Evolutionary conservation across 1,140 invertebrate species (phyloP), one percentile per base, ranked within the genome.

Genomic region (Formica selysi): DNA sequence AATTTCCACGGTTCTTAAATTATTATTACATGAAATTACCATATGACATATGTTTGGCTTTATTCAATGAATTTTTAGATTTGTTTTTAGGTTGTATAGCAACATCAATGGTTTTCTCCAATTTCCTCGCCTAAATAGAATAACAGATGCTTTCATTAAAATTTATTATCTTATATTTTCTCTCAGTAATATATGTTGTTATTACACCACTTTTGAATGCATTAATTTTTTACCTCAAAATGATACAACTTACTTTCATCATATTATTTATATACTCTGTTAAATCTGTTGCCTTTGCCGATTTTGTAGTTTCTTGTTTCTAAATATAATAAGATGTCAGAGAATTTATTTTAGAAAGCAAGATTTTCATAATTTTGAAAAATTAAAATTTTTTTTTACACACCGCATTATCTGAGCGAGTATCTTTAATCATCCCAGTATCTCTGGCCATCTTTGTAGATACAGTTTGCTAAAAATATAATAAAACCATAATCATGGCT

Each of bases 1-100:
- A 48, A 62, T 61, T 3, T 13, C 29, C 44, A 62, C 32, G 44
- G 81, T 76, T 79, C 36, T 44, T 36, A 32, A 13, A 54, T 44
- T 73, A 67, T 38, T 29, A 44, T 54, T 59, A 26, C 6, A 16
- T 7, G 22, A 19, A 19, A 4, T 90, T 74, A 85, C 94, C 91
- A 89, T 76, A 85, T 10, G 70, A 32, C 6, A 51, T 0, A 48
- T 13, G 19, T 36, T 65, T 41, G 6, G 10, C 11, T 59, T 76
- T 8, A 22, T n/a, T 74, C 19, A 16, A n/a, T 41, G 51, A 73
- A 32, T 16, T 1, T 1, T 80, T 54, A 10, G 68, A n/a, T 11
- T 71, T 67, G 57, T 73, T 87, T 87, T 68, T 87, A 48, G 41
- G 16, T 57, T 83, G 78, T 7, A 91, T 62, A 48, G 87, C 76